Conservation (phyloP, 2,888 invertebrate species). For the Spisula solida region DNA sequence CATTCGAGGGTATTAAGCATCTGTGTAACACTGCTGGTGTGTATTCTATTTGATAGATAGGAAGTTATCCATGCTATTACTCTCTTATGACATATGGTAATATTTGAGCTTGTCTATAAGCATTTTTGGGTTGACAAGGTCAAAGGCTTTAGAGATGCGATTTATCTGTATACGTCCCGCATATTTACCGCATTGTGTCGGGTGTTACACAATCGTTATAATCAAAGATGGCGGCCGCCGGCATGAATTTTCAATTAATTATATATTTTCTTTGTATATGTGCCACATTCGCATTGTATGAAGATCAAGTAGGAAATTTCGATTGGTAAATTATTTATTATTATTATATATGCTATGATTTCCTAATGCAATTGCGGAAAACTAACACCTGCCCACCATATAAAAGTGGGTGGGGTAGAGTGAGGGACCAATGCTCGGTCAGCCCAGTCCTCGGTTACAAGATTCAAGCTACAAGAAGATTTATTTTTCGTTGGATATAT, state of each 20-base stretch:
- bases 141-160: too few species aligned
- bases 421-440: too few species aligned
- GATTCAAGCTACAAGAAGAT: background rate
- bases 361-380: background rate
- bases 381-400: background rate
- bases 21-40: too few species aligned
- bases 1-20: too few species aligned
- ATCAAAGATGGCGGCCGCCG: slow-evolving; percentile 40
- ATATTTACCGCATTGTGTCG: background rate
- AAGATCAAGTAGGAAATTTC: slow-evolving; percentile 78
- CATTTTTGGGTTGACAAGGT: too few species aligned
- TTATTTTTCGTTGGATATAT: background rate
- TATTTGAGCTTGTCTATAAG: too few species aligned
- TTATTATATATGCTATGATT: background rate
- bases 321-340: slow-evolving; percentile 73
- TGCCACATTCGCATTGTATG: slow-evolving; percentile 67
- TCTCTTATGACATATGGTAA: too few species aligned
- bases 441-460: background rate
- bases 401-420: slow-evolving; percentile 2
- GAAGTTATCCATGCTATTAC: too few species aligned
- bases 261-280: slow-evolving; percentile 18
- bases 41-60: too few species aligned
- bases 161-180: too few species aligned
- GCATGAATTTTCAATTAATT: slow-evolving; percentile 22
- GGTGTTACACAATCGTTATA: background rate